Evolutionary conservation across 2,113 vertebrate genomes (phyloP).

Genomic region (Rousettus leschenaultii): DNA sequence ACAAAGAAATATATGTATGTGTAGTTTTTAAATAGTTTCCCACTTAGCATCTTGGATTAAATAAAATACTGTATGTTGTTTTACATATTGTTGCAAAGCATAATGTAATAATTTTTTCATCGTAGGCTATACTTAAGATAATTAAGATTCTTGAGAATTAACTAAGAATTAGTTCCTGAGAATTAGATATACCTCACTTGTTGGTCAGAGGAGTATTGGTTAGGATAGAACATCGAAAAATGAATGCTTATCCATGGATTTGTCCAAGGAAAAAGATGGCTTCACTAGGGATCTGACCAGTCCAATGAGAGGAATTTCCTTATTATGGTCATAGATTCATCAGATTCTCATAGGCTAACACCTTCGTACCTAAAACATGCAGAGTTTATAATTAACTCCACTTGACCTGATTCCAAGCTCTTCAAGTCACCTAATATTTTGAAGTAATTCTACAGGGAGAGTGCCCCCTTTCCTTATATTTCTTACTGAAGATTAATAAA

Average conservation of each 20-base stretch:
- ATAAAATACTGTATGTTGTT: neutral
- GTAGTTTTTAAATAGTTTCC: neutral
- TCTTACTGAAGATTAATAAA: neutral
- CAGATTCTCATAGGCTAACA: neutral
- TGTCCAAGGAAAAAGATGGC: neutral
- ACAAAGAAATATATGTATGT: neutral
- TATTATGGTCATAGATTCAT: neutral
- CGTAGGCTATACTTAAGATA: neutral
- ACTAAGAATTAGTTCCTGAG: neutral
- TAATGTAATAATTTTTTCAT: neutral
- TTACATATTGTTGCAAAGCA: slow-evolving; percentile 5
- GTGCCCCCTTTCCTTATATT: neutral
- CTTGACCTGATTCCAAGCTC: neutral
- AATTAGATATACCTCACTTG: neutral
- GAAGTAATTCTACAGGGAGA: neutral
- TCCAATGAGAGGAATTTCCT: neutral
- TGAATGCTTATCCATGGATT: neutral
- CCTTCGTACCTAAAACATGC: neutral
- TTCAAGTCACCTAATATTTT: neutral
- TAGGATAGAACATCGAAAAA: neutral
- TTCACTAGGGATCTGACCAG: neutral
- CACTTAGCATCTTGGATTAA: neutral
- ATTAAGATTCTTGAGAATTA: neutral
- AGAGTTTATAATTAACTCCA: neutral
- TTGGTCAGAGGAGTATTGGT: neutral